These are phyloP conservation scores for Drosophila pseudotakahashii DNA, from an alignment of 2,888 invertebrate species.

Conservation along the genomic window DNA sequence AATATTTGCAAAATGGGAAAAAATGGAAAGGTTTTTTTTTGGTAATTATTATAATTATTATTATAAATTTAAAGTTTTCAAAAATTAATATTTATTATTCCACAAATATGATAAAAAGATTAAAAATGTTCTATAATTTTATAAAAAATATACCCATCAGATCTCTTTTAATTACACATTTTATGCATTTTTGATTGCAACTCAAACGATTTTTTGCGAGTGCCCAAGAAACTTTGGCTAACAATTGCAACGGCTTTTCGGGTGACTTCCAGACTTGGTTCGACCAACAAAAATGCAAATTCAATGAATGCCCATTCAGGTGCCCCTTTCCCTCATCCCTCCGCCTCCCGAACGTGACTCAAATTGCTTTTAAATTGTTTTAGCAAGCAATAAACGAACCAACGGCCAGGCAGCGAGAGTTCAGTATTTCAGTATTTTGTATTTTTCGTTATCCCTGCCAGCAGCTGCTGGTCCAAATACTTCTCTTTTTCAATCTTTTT, in stretches of 20 bases:
- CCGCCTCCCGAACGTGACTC: constrained; percentile 51
- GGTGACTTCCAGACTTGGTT: constrained; percentile 48
- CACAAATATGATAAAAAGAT: too few species aligned
- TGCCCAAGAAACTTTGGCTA: constrained; percentile 26
- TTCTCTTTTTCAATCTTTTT: constrained; percentile 22
- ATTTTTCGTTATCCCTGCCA: constrained; percentile 53
- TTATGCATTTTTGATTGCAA: too few species aligned
- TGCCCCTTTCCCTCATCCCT: not conserved
- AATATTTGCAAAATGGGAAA: too few species aligned
- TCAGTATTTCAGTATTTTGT: constrained; percentile 12
- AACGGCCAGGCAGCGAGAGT: constrained; percentile 24
- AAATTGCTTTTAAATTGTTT: constrained; percentile 80
- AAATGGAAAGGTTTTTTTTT: too few species aligned
- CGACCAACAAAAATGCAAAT: constrained; percentile 67
- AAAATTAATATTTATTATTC: too few species aligned
- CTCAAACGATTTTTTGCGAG: not conserved
- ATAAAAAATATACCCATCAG: too few species aligned
- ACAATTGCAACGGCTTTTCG: constrained; percentile 43
- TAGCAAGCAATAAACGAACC: constrained; percentile 46
- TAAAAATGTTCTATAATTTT: too few species aligned
- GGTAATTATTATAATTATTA: too few species aligned
- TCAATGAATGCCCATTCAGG: constrained; percentile 52
- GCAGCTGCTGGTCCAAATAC: constrained; percentile 50
- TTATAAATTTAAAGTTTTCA: too few species aligned
- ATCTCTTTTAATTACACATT: too few species aligned